Base-by-base conservation (phyloP, 2,113 vertebrate species). In the Anhinga anhinga region DNA sequence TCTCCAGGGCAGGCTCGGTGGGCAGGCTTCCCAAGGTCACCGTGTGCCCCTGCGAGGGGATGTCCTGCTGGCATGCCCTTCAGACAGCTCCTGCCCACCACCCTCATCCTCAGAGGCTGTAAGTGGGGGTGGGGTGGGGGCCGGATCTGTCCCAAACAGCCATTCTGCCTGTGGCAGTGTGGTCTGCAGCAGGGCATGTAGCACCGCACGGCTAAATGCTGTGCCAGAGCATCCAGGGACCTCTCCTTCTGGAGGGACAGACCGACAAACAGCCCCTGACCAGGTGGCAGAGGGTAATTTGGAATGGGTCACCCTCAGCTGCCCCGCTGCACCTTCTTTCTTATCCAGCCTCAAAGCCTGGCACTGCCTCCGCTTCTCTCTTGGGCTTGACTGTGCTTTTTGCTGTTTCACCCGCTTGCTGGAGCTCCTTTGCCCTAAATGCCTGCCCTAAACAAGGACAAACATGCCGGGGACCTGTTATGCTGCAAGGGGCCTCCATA, bases 161-260 rank as follows among this genome's bases (percentile, higher is more conserved):
- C 8, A 3, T 47, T 36, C 15, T 0, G 2, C 38, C 50, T 17
- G 42, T 1, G 1, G n/a, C 42, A n/a, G 7, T 5, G 40, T 3
- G 1, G 27, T 32, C 40, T 40, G 55, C 55, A 34, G 42, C 29
- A 2, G 15, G 56, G 36, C 50, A 29, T 3, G 3, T 8, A 70
- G 62, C 62, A 29, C 42, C 1, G 1, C 21, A 26, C 0, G 1
- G 40, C 49, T 62, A 47, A 80, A 27, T 20, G 25, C 44, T 29
- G 62, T 29, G 2, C 10, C 0, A 0, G n/a, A 49, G 62, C 13
- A 7, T 10, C 58, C 29, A 2, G 5, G 17, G 20, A 40, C 32
- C 26, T 40, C 15, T 53, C n/a, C 30, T 59, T 52, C 36, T 4
- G 1, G 25, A 42, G 38, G 27, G 14, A 58, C 20, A 27, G 49